Evolutionary conservation across 2,797 vertebrate genomes (phyloP).

Genomic region (Rhinogobio ventralis): DNA sequence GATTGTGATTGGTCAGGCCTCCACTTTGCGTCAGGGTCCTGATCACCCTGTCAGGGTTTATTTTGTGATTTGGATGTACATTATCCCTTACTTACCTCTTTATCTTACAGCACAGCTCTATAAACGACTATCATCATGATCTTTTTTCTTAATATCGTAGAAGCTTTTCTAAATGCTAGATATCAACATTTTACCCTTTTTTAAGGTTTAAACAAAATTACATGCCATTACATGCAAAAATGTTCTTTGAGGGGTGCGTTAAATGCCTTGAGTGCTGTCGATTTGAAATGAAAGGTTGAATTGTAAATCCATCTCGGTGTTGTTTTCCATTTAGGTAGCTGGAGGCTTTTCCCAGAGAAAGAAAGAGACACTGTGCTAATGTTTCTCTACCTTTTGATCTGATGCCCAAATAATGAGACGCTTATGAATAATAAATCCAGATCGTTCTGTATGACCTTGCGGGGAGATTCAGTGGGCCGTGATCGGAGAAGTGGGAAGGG

Average conservation of each 20-base stretch:
- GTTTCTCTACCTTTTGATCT: slow-evolving; percentile 66
- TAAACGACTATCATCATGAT: not conserved
- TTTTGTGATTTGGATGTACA: not conserved
- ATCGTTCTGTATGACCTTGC: slow-evolving; percentile 60
- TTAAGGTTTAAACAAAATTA: not conserved
- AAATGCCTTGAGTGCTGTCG: slow-evolving; percentile 17
- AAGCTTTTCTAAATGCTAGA: not conserved
- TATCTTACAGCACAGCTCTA: not conserved
- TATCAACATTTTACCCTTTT: not conserved
- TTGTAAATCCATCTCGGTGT: slow-evolving; percentile 26
- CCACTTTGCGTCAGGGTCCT: not conserved
- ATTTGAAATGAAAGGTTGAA: slow-evolving; percentile 38
- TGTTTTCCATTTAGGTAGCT: slow-evolving; percentile 37
- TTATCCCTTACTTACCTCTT: not conserved
- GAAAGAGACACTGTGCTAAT: slow-evolving; percentile 48
- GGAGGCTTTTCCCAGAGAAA: slow-evolving; percentile 39
- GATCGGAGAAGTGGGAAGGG: slow-evolving; percentile 10
- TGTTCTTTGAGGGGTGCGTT: not conserved
- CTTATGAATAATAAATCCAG: slow-evolving; percentile 68
- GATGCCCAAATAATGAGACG: slow-evolving; percentile 62
- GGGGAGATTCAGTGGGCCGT: slow-evolving; percentile 19
- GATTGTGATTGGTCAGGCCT: not conserved
- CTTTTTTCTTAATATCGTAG: not conserved
- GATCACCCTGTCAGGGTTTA: not conserved
- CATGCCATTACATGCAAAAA: slow-evolving; percentile 46